Base-by-base conservation (phyloP, 2,888 invertebrate species). In the Leucophora obtusa region DNA sequence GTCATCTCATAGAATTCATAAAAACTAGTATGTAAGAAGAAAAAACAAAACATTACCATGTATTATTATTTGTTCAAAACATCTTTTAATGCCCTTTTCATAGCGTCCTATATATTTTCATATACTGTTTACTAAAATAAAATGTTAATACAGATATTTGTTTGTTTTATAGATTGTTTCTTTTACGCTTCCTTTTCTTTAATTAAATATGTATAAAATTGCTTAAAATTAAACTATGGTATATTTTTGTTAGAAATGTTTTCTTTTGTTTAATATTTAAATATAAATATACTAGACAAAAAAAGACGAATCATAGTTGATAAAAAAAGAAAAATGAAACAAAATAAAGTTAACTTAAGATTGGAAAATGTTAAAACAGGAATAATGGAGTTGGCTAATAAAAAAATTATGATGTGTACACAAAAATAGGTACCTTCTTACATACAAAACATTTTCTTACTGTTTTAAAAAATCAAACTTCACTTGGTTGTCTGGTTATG, bases 271-370 rank as follows among this genome's bases (percentile, higher is more conserved):
- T 69, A 62, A 62, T 59, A 72, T 68, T 68, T 68, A 65, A 69
- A 75, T 58, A 63, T 79, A 63, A 82, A 75, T 75, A 78, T 53
- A 77, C 77, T 78, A 68, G 74, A 74, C 79, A 60, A 54, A 53
- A 21, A 35, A 11, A 47, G 72, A 58, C 51, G 54, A 56, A 68
- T 65, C 65, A 74, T 43, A 58, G 18, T 24, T 54, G 35, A 17
- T 35, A 66, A 24, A 66, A 24, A 66, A 54, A 66, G 21, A 66
- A 56, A 66, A 56, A 35, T 53, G 21, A 54, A 58, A 66, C 54
- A 65, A 53, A 66, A n/a, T 11, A 14, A 38, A 38, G 14, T 51
- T 51, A 65, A 60, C 14, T 38, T 35, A 38, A 35, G 24, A 21
- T 62, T 54, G 1, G 21, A 56, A 56, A 24, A 11, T 2, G 51